Percentiles rank a stretch among this genome's conserved stretches.
Conservation (phyloP, 2,797 vertebrate genomes). For the Gymnocypris eckloni region DNA sequence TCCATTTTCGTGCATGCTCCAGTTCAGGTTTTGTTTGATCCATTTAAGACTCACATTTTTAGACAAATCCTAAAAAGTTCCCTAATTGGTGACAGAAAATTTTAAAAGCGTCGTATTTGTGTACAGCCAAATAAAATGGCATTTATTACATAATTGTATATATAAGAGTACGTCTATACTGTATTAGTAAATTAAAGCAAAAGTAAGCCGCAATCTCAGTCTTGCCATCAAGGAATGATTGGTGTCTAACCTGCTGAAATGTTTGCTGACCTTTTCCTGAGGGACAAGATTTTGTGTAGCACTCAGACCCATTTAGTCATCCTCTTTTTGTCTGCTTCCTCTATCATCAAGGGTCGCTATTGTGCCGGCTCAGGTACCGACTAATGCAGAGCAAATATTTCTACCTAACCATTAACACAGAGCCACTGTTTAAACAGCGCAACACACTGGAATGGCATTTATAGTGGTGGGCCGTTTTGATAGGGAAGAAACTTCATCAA, state of each 20-base stretch:
- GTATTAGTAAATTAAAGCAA: not conserved
- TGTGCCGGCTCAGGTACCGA: slow-evolving; percentile 77
- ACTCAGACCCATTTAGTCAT: slow-evolving; percentile 66
- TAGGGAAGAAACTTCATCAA: slow-evolving; percentile 60
- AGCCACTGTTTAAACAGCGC: slow-evolving; percentile 77
- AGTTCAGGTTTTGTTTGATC: not conserved
- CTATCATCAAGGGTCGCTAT: slow-evolving; percentile 78
- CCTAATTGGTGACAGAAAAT: not conserved
- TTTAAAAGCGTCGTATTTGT: not conserved
- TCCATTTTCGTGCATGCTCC: not conserved
- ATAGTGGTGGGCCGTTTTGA: slow-evolving; percentile 60
- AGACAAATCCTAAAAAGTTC: not conserved
- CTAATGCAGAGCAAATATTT: slow-evolving; percentile 89
- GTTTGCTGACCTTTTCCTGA: slow-evolving; percentile 70
- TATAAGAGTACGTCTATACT: not conserved
- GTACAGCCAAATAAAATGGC: not conserved
- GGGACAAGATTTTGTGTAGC: slow-evolving; percentile 57
- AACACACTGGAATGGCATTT: slow-evolving; percentile 79
- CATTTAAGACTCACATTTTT: not conserved
- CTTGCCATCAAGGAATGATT: slow-evolving; percentile 43
- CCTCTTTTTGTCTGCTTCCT: slow-evolving; percentile 79
- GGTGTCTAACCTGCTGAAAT: slow-evolving; percentile 54
- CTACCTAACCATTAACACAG: slow-evolving; percentile 92
- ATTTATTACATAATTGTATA: not conserved
- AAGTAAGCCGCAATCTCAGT: not conserved